Conservation (phyloP, 2,797 vertebrate genomes). For the Choloepus didactylus region DNA sequence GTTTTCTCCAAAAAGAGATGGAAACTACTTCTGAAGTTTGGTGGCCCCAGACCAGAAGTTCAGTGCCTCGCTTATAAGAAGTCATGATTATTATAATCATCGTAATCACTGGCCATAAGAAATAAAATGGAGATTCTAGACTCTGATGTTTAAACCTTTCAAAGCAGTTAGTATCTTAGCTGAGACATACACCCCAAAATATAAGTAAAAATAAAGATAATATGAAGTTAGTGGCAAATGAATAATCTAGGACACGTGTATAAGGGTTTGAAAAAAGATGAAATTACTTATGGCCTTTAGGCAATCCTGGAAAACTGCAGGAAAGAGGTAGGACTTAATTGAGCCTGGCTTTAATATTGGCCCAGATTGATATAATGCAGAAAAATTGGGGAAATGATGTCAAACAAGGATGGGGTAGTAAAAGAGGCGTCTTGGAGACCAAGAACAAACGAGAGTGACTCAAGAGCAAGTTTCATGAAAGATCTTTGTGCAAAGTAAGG, state of each 20-base stretch:
- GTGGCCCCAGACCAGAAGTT: neutral
- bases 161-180: neutral
- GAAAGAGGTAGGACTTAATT: neutral
- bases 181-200: neutral
- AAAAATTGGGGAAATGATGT: neutral
- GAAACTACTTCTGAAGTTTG: neutral
- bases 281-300: neutral
- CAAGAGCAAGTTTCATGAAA: conserved; percentile 2
- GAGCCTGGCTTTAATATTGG: neutral
- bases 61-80: neutral
- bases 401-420: neutral
- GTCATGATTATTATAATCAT: neutral
- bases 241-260: neutral
- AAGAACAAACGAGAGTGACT: neutral
- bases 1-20: neutral
- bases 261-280: neutral
- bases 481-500: neutral
- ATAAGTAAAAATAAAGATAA: neutral
- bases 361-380: neutral
- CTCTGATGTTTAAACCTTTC: neutral
- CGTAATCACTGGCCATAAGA: neutral
- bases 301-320: neutral
- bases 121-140: neutral
- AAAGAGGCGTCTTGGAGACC: neutral
- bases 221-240: neutral